Base-by-base conservation (phyloP, 2,888 invertebrate species). In the Eilema depressum region DNA sequence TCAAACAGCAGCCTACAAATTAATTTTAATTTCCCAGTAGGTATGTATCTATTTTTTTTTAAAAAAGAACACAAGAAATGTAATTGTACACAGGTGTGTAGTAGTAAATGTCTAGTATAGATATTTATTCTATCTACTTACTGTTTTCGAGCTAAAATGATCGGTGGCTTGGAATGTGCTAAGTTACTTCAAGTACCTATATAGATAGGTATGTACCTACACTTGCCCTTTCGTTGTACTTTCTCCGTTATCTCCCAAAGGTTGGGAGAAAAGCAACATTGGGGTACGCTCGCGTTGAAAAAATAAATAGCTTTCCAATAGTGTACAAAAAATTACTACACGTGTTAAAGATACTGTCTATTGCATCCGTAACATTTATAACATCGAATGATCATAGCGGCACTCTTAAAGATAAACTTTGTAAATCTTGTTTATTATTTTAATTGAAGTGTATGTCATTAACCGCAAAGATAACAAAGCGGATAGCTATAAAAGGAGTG, bases 401-500 rank as follows among this genome's bases (percentile, higher is more conserved):
- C 68, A 70, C 59, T 73, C 70, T 68, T 64, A 41, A 73, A 70
- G 64, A 70, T 71, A 33, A 71, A 79, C 41, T 63, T 65, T 37
- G 65, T 69, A 72, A 76, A 74, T 71, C 74, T 70, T 66, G 76
- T 75, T 71, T 74, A 70, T 73, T 73, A 78, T 70, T 71, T 73
- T 81, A 76, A 81, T 80, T 79, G 77, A 66, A 78, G 75, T 70
- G 69, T 72, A 68, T 70, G 68, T 77, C 70, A 82, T 80, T 78
- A 81, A 78, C 75, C 77, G 79, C 78, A 66, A 67, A 77, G 86
- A 86, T 87, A 83, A 85, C 81, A 80, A 75, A 74, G 71, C 71
- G 65, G 86, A 85, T 88, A 87, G 82, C 81, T 82, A 67, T 79
- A 79, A 81, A 81, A 74, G 77, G 82, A 75, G 76, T 76, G 81